Evolutionary conservation across 1,140 invertebrate species (phyloP).

Genomic region (Lucilia sericata): DNA sequence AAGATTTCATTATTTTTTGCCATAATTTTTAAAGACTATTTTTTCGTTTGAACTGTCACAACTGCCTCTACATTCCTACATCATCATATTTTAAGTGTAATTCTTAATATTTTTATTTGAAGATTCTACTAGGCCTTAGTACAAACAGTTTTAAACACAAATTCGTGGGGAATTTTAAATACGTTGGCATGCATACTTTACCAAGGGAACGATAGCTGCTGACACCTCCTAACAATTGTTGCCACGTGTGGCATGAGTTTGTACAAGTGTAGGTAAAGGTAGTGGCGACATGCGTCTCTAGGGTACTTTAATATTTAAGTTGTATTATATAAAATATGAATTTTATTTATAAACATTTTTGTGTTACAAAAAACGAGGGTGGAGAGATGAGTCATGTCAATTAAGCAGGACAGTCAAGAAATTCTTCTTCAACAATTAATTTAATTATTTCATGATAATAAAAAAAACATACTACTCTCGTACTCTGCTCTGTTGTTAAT

Average conservation of each 20-base stretch:
- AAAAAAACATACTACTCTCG: not conserved
- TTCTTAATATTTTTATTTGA: too few relatives aligned
- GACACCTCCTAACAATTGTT: not conserved
- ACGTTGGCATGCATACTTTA: not conserved
- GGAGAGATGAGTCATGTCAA: not conserved
- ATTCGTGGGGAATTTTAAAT: not conserved
- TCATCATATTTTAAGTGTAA: not conserved
- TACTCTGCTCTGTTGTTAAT: not conserved
- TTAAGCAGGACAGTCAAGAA: not conserved
- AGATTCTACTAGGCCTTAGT: not conserved
- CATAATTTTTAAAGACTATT: not conserved
- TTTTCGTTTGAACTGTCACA: not conserved
- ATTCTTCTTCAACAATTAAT: not conserved
- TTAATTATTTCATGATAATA: not conserved
- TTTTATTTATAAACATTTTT: too few relatives aligned
- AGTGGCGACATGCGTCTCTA: not conserved
- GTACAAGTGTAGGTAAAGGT: not conserved
- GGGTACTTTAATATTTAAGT: conserved; percentile 3
- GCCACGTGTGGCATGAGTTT: not conserved
- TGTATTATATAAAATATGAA: not conserved
- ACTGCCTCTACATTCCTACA: not conserved
- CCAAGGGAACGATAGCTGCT: not conserved
- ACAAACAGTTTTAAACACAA: not conserved
- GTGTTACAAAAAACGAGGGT: not conserved
- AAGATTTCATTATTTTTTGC: not conserved